Conservation (phyloP, 2,113 vertebrate species). For the Caracal caracal region DNA sequence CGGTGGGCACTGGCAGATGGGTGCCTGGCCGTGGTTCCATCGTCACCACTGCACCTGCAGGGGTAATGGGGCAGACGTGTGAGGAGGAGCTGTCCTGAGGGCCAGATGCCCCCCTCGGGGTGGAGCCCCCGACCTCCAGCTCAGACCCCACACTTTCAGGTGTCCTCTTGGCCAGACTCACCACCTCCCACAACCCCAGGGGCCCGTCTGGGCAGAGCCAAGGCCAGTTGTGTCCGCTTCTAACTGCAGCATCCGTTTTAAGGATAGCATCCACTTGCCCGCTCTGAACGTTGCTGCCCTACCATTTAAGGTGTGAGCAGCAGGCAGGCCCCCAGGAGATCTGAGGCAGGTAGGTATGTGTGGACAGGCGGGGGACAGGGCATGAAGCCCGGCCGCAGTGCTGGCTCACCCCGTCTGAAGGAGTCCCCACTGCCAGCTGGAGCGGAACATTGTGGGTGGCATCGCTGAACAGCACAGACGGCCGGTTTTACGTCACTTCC, state of each 20-base stretch:
- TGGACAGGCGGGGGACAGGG: accelerated
- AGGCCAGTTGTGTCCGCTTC: neutral
- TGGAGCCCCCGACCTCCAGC: accelerated
- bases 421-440: accelerated
- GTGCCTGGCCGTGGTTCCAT: accelerated
- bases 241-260: no score
- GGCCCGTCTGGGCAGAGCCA: accelerated
- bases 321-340: accelerated
- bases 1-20: neutral
- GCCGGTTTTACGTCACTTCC: accelerated
- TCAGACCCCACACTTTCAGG: accelerated
- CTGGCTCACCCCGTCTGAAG: accelerated
- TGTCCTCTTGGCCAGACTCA: accelerated
- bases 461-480: accelerated
- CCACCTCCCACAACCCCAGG: neutral
- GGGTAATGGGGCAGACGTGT: neutral
- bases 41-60: neutral
- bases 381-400: accelerated
- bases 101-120: neutral
- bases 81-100: neutral
- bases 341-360: neutral
- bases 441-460: accelerated
- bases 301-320: accelerated
- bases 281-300: neutral
- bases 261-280: accelerated